Evolutionary conservation across 2,113 vertebrate genomes (phyloP), one percentile per base, ranked within the genome.

Genomic region (Sisor rabdophorus): DNA sequence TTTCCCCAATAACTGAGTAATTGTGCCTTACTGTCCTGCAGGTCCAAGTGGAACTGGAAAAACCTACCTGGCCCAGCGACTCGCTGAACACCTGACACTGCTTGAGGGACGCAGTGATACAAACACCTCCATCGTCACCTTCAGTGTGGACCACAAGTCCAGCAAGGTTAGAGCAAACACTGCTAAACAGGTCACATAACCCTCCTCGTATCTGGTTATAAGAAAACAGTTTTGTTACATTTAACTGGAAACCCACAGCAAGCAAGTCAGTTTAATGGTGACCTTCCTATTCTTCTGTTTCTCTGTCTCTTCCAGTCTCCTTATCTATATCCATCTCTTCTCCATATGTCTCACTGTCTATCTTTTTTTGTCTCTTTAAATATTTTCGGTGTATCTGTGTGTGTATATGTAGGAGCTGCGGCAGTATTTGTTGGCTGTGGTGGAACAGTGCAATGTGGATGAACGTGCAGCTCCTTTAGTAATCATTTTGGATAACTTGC

Each of bases 61-160:
- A 77, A 98, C 95, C 2, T 94, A 95, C 87, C 89, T 99, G 80
- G 97, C 97, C 80, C 95, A 94, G 83, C 92, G 93, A 28, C 94
- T 99, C 3, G 95, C 93, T 0, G 95, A 93, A 75, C 93, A 94
- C 68, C 86, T 98, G 87, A 93, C 96, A 16, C 93, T 93, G 28
- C 87, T 90, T 16, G 95, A 97, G 87, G 94, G 95, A 22, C 90
- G 93, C 73, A 89, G 93, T 54, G 76, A 93, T 84, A 89, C 91
- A 0, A 93, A 95, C 0, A 91, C 93, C n/a, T 82, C 93, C 32
- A 91, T 98, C 0, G 93, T 95, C 80, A 98, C 96, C 36, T 98
- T 99, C 87, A 99, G 96, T 0, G 95, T 99, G 48, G 96, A 98
- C 85, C 97, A 98, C 82, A 99, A 98, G 86, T 98, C 97, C 82